Evolutionary conservation across 2,113 vertebrate genomes (phyloP), one percentile per base, ranked within the genome.

Genomic region (Scopus umbretta): DNA sequence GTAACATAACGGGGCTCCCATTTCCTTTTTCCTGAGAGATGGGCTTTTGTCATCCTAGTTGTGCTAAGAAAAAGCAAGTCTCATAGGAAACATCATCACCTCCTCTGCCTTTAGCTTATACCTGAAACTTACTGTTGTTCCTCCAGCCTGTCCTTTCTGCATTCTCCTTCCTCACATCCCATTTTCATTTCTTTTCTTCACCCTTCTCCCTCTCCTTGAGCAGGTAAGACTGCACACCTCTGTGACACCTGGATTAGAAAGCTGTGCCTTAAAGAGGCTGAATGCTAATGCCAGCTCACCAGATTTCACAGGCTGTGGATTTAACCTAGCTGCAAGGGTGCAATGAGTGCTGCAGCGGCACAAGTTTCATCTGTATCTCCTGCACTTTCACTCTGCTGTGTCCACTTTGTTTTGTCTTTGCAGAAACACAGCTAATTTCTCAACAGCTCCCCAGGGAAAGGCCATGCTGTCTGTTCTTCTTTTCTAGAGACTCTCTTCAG

Each of bases 241-340:
- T 2, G 7, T 82, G 71, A 88, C 71, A 82, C 78, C 71, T 92
- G 93, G 66, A 85, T 96, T 96, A 96, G 71, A 88, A 94, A 95
- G 42, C 84, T 88, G 16, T 72, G 30, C 16, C 62, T 80, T 91
- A 93, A 94, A 76, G 74, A 91, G 43, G 84, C 66, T 95, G 90
- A 96, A 82, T 36, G 81, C 66, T 96, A 90, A 96, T 90, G 71
- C 92, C 70, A 88, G 79, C 74, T 96, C 85, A 91, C 56, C 80
- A 56, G 80, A 87, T 96, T 93, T 78, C 50, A 75, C 25, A 45
- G 90, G 66, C 81, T 72, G 36, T 75, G 74, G 87, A 32, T 90
- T 97, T 96, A 93, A 85, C 74, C 78, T 90, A 56, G 73, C 73
- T 97, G 78, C 70, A 93, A 96, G 84, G 84, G 47, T 95, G 80